A percentile compares a stretch with the other conserved stretches of the same genome.
Evolutionary conservation across 1,140 invertebrate species (phyloP).

Genomic region (Saccostrea echinata): DNA sequence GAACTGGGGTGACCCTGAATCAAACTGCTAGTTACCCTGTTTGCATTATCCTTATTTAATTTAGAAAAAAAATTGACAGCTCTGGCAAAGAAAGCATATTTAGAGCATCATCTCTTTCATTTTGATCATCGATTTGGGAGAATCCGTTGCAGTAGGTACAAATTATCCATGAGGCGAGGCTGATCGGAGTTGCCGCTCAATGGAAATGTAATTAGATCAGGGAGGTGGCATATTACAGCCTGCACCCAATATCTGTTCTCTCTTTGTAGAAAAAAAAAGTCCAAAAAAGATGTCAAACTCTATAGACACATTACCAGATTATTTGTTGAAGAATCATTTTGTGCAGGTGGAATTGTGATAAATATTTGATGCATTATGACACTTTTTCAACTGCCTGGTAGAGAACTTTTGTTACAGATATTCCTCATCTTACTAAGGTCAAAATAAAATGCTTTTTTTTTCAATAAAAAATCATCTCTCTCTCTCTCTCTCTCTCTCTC

Average conservation of each 20-base stretch:
- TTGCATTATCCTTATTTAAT: slow-evolving; percentile 20
- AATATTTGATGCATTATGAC: neutral
- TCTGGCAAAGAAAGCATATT: neutral
- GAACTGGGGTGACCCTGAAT: neutral
- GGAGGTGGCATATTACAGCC: neutral
- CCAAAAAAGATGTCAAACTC: neutral
- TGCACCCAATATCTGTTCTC: neutral
- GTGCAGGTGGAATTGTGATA: neutral
- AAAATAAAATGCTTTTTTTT: too few species aligned
- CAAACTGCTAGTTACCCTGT: slow-evolving; percentile 6
- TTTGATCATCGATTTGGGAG: neutral
- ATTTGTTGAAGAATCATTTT: neutral
- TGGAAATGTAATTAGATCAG: slow-evolving; percentile 28
- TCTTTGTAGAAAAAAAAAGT: neutral
- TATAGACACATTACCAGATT: neutral
- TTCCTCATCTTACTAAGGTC: neutral
- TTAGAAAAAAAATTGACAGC: neutral
- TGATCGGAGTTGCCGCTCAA: neutral
- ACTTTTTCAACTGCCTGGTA: neutral
- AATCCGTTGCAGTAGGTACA: neutral
- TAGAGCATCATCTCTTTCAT: slow-evolving; percentile 16
- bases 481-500: too few species aligned
- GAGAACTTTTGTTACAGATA: neutral
- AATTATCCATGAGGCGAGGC: neutral
- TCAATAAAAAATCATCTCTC: too few species aligned